Percentiles rank a stretch among this genome's conserved stretches.
phyloP scores from a whole-genome alignment of 2,797 vertebrate genomes.

The Rhyacichthys aspro region DNA sequence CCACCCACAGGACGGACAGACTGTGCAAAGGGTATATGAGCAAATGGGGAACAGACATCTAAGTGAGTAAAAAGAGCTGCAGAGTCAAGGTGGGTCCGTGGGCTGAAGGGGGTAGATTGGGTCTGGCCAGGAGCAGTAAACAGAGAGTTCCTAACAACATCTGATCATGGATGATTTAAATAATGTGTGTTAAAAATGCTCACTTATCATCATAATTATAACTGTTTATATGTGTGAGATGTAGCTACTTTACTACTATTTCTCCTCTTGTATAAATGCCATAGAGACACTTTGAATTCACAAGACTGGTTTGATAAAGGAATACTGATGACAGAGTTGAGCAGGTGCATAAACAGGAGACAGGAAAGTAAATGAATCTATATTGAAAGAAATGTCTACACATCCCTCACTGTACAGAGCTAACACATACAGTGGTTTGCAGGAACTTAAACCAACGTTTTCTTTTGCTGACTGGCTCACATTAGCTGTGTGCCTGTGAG shows the following conservation, averaged over 20 bases:
- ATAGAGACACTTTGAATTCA: neutral
- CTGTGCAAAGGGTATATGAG: too few relatives aligned
- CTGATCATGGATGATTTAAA: too few relatives aligned
- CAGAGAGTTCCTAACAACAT: too few relatives aligned
- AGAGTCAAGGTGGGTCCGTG: too few relatives aligned
- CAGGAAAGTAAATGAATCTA: neutral
- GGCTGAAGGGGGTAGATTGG: too few relatives aligned
- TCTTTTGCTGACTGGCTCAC: slow-evolving; percentile 1
- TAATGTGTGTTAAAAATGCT: too few relatives aligned
- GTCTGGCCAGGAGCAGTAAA: too few relatives aligned
- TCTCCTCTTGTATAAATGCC: neutral
- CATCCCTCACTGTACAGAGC: neutral
- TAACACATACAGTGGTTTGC: slow-evolving; percentile 5
- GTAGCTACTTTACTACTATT: too few relatives aligned
- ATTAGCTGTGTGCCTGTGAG: neutral
- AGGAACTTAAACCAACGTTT: neutral
- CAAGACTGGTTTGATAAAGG: neutral
- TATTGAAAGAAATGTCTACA: neutral
- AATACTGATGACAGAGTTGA: neutral
- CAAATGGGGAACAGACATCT: too few relatives aligned
- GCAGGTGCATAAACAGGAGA: neutral
- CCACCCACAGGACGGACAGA: too few relatives aligned
- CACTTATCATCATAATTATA: too few relatives aligned
- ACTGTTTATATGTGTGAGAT: neutral
- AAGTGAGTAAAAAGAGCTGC: too few relatives aligned